Conservation (phyloP, 2,888 invertebrate genomes). For the Hirtodrosophila alboralis region DNA sequence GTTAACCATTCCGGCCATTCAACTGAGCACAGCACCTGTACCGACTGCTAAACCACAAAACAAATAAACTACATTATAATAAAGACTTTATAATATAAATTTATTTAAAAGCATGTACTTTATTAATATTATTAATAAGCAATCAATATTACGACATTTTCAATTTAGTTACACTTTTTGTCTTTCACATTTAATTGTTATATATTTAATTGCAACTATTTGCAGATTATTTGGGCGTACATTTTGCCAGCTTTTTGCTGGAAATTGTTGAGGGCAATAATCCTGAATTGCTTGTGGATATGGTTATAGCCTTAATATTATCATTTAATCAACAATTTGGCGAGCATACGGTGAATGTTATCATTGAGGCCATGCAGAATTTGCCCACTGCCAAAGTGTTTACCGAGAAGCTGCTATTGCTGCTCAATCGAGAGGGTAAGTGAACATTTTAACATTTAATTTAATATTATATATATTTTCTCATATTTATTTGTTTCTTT, state of each 20-base stretch:
- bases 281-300: constrained; percentile 93
- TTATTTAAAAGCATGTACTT: too few relatives aligned
- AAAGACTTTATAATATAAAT: too few relatives aligned
- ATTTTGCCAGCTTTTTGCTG: constrained; percentile 92
- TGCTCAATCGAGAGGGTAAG: constrained; percentile 95
- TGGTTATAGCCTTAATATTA: constrained; percentile 92
- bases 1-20: too few relatives aligned
- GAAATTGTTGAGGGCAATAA: constrained; percentile 93
- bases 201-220: constrained; percentile 48
- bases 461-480: too few relatives aligned
- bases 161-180: too few relatives aligned
- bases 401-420: constrained; percentile 93
- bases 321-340: constrained; percentile 96
- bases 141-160: too few relatives aligned
- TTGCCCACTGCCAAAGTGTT: constrained; percentile 92
- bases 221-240: constrained; percentile 92
- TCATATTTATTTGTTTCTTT: not conserved
- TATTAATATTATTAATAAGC: too few relatives aligned
- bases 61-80: too few relatives aligned
- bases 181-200: too few relatives aligned
- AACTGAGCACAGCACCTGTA: too few relatives aligned
- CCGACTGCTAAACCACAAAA: too few relatives aligned
- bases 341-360: constrained; percentile 87
- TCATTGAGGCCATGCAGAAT: constrained; percentile 89
- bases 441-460: too few relatives aligned